phyloP scores from a whole-genome alignment of 2,113 vertebrate genomes.

The Chrysemys picta region DNA sequence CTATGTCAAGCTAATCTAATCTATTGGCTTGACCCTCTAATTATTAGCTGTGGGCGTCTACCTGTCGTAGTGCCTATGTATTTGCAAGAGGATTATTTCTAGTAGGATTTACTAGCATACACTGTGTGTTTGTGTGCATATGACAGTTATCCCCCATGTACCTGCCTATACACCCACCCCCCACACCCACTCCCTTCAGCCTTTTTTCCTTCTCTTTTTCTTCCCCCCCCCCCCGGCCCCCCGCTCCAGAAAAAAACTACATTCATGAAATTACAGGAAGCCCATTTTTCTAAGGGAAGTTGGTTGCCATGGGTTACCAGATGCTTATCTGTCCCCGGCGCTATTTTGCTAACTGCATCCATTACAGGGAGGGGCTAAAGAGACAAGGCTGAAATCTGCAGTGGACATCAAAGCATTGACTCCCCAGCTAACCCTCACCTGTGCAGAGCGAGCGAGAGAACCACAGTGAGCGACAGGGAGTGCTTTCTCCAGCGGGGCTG shows the following conservation, averaged over 20 bases:
- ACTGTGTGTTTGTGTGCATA: not conserved
- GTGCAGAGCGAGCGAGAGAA: not conserved
- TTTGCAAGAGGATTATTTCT: not conserved
- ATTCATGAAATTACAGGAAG: conserved; percentile 72
- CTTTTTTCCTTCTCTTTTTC: conserved; percentile 25
- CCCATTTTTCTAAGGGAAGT: conserved; percentile 60
- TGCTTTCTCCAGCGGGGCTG: not conserved
- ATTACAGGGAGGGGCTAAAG: not conserved
- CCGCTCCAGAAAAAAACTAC: not conserved
- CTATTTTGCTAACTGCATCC: conserved; percentile 48
- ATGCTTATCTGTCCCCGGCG: conserved; percentile 52
- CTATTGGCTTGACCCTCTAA: not conserved
- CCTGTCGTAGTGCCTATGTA: not conserved
- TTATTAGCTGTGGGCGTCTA: not conserved
- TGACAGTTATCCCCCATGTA: not conserved
- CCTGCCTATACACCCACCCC: conserved; percentile 33
- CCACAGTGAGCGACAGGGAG: fast-evolving
- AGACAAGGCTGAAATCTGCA: not conserved
- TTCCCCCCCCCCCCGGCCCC: not conserved
- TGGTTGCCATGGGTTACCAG: conserved; percentile 73
- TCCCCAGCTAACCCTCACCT: not conserved
- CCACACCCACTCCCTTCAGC: not conserved
- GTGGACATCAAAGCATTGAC: not conserved
- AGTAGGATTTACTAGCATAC: not conserved
- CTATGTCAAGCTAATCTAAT: conserved; percentile 7